phyloP scores from a whole-genome alignment of 1,140 invertebrate genomes.

The Polypedilum vanderplanki region DNA sequence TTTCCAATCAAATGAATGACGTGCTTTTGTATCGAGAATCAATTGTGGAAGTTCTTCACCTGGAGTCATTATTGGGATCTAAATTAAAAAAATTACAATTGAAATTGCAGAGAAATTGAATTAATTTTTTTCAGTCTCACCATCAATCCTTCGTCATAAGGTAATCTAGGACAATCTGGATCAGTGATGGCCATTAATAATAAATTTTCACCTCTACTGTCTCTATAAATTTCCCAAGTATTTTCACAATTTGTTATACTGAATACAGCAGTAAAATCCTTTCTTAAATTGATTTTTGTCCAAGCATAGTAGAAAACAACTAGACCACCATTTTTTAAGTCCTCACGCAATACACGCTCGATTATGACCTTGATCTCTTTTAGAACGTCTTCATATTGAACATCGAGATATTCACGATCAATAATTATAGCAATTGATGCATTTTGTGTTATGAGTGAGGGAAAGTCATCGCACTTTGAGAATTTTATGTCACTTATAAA shows the following conservation, averaged over 20 bases:
- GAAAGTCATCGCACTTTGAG: conserved; percentile 49
- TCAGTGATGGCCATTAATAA: conserved; percentile 59
- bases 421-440: conserved; percentile 57
- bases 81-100: too few relatives aligned
- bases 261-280: conserved; percentile 61
- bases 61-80: conserved; percentile 53
- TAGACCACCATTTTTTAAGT: conserved; percentile 56
- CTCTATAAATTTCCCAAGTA: conserved; percentile 59
- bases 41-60: conserved; percentile 68
- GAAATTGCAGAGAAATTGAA: too few relatives aligned
- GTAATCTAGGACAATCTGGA: conserved; percentile 64
- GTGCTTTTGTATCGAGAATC: conserved; percentile 59
- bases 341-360: conserved; percentile 50
- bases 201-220: conserved; percentile 52
- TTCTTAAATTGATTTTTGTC: conserved; percentile 54
- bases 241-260: conserved; percentile 60
- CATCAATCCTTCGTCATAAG: conserved; percentile 55
- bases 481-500: too few relatives aligned
- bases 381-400: conserved; percentile 50
- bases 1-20: conserved; percentile 57
- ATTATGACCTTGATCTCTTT: conserved; percentile 53
- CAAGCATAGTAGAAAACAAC: conserved; percentile 56
- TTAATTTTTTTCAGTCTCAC: conserved; percentile 33
- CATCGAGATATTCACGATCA: conserved; percentile 52
- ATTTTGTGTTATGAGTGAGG: conserved; percentile 60